Evolutionary conservation across 2,113 vertebrate genomes (phyloP), one percentile per base, ranked within the genome.

Genomic region (Ciconia stormi): DNA sequence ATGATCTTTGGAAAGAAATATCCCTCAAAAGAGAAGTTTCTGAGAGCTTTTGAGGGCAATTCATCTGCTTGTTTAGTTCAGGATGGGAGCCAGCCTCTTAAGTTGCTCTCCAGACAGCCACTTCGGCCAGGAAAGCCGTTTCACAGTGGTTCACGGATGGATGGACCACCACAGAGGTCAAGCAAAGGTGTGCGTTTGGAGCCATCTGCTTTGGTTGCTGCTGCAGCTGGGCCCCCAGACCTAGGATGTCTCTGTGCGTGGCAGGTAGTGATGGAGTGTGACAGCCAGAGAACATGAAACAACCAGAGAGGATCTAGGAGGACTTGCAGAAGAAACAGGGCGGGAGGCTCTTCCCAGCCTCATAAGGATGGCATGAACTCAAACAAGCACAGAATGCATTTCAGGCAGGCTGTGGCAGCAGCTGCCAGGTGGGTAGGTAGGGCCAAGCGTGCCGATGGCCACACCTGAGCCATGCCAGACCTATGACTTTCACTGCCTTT

Each of bases 1-100:
- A 91, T 15, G 34, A 56, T 42, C 18, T 82, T 93, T 84, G 21
- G 40, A 92, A 93, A 92, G 8, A 94, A 89, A 89, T n/a, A 53
- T 36, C 9, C 20, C 59, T 91, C 73, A 74, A 12, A 15, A 66
- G 47, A 91, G 38, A 79, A 47, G 13, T 40, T 93, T 73, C 36
- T 67, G 65, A 67, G 59, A 65, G 46, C 12, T 87, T 95, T 53
- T 32, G 56, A 92, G 47, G 49, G 29, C 22, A 76, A 32, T 87
- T 83, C 49, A 89, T 40, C 47, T 72, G 44, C 62, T 86, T 80
- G 29, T 77, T 95, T 53, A 66, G 69, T 26, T 91, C 70, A 77
- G 53, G 36, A 72, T 53, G 34, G 38, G 29, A 95, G 36, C 22
- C 56, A 89, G 76, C 34, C 34, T 79, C 72, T 86, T 42, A 81